Evolutionary conservation across 2,797 vertebrate genomes (phyloP), one percentile per base, ranked within the genome.

Genomic region (Esox lucius): DNA sequence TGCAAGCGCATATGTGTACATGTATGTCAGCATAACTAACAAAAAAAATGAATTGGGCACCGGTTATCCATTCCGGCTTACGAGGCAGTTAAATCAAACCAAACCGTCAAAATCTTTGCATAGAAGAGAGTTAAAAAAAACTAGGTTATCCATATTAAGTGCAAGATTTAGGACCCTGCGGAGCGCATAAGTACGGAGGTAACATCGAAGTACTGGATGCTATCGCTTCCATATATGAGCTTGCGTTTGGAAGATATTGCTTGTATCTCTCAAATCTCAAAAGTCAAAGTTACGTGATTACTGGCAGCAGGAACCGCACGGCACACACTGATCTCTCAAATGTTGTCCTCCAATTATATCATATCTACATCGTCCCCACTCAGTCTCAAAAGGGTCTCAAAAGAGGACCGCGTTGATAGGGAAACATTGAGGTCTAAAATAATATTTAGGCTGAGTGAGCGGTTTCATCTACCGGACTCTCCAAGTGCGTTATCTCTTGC

Each of bases 81-180:
- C 26, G 12, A 8, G 7, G 48, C 35, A 49, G 22, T 70, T 9
- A 28, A 19, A 17, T 49, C 24, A 31, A 68, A 68, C 35, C 7
- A 39, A 22, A 67, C 1, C 17, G 51, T 11, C 15, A 17, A 66
- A 16, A 19, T 11, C 19, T 24, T 1, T 12, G 4, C 5, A 13
- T 19, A 12, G 51, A 33, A 31, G 7, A 70, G 9, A 26, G 68
- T 19, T 70, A n/a, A 53, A 70, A 53, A 70, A 46, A 53, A 70
- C 48, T 53, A 4, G 3, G 46, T 31, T 51, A 51, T 28, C 28
- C 16, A 70, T 28, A 3, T 33, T 15, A 59, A 9, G 9, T 66
- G 71, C 72, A 79, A 67, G 51, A 92, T 88, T 91, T 94, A 94
- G 94, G 94, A 94, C 94, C 93, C 92, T 89, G 93, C 92, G 91